Conservation (phyloP, 2,888 invertebrate species). For the Chrysolina haemoptera region DNA sequence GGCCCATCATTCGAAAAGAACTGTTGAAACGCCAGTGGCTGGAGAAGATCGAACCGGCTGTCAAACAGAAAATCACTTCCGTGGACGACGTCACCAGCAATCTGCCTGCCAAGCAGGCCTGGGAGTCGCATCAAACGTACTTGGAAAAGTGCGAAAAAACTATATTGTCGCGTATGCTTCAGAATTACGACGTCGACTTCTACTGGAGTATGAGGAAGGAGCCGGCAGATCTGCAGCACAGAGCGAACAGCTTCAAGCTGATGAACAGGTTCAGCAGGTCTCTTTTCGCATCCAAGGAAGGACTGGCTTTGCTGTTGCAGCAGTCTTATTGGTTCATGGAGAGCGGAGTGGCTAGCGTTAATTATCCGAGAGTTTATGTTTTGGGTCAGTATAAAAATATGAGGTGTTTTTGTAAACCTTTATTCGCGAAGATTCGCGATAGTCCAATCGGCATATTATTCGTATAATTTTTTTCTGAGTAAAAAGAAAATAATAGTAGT, state of each 20-base stretch:
- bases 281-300: constrained; percentile 94
- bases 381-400: constrained; percentile 71
- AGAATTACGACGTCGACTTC: constrained; percentile 87
- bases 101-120: constrained; percentile 66
- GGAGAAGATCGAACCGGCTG: constrained; percentile 74
- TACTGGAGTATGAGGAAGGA: constrained; percentile 92
- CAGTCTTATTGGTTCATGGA: constrained; percentile 92
- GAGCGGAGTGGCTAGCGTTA: constrained; percentile 83
- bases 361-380: constrained; percentile 90
- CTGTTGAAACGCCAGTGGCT: constrained; percentile 82
- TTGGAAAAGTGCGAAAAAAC: constrained; percentile 78
- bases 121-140: constrained; percentile 68
- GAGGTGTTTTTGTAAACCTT: not conserved
- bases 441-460: no score
- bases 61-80: constrained; percentile 48
- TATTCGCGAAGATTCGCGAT: no score
- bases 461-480: no score
- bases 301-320: constrained; percentile 82
- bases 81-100: constrained; percentile 66
- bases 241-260: constrained; percentile 77
- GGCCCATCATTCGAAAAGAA: constrained; percentile 80
- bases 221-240: constrained; percentile 80
- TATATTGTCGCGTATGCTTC: constrained; percentile 81
- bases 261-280: constrained; percentile 89
- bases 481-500: no score